Base-by-base conservation (phyloP, 2,113 vertebrate species). In the Phaetusa simplex region DNA sequence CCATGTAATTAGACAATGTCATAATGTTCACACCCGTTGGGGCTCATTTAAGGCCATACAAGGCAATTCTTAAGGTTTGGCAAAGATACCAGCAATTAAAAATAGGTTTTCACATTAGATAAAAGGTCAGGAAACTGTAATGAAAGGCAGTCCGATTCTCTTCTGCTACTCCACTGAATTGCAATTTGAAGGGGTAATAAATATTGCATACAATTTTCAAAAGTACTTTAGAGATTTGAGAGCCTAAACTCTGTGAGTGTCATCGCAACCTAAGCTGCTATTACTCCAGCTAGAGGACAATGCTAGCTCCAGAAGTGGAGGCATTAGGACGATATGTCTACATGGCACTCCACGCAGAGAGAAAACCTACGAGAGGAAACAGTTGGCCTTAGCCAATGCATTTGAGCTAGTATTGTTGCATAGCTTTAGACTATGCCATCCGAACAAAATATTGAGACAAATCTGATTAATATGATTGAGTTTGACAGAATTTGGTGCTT, bases 141-240 rank as follows among this genome's bases (percentile, higher is more conserved):
- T 88, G 93, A 95, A 96, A 91, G 74, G 85, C 92, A 93, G 90
- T 58, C 52, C 4, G 10, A 93, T 95, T 94, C 95, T 90, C 87
- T 82, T 96, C 92, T 94, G 96, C 82, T 96, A 77, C 70, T 94
- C 82, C 66, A 90, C 73, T 90, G 90, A 97, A 96, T n/a, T 90
- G 84, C 93, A 95, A 56, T 95, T 96, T 92, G 87, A 92, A 93
- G 45, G 71, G 78, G 90, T 93, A 96, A 96, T 96, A 96, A 96
- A 96, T 96, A 96, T 94, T 95, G 92, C 92, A 96, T 93, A 85
- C 87, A 80, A 90, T 96, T 97, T 96, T 95, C 92, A 66, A 93
- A 97, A 95, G 91, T 93, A 94, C 96, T 96, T 96, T 53, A 77
- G 96, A 96, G 96, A 90, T 94, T 91, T 97, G 90, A 97, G 74